phyloP scores from a whole-genome alignment of 2,113 vertebrate genomes.

The Micromys minutus region DNA sequence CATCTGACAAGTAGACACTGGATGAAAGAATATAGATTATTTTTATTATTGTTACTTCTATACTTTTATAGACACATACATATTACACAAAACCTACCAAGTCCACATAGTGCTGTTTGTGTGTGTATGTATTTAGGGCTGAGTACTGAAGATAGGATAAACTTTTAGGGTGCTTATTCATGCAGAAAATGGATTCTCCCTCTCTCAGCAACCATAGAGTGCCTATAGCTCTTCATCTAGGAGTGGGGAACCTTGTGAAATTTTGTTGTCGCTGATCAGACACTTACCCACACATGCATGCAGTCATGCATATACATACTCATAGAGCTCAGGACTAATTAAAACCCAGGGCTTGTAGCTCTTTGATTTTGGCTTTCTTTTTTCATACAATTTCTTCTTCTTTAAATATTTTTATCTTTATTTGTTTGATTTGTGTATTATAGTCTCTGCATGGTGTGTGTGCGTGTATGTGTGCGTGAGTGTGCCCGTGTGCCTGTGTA shows the following conservation, averaged over 20 bases:
- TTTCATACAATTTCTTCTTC: not conserved
- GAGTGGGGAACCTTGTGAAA: too few species aligned
- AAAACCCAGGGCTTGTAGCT: accelerated
- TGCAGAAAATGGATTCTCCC: not conserved
- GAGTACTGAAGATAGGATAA: not conserved
- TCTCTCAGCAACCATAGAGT: not conserved
- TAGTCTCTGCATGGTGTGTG: not conserved
- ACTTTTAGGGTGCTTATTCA: not conserved
- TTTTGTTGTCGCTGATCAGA: not conserved
- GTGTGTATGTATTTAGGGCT: not conserved
- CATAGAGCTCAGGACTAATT: not conserved
- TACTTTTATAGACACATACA: not conserved
- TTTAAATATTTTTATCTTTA: not conserved
- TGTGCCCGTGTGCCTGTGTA: too few species aligned
- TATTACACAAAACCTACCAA: not conserved
- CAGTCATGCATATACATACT: not conserved
- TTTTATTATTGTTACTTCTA: not conserved
- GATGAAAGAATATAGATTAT: not conserved
- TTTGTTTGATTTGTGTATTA: not conserved
- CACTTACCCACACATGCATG: not conserved
- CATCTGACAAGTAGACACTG: not conserved
- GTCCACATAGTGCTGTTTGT: not conserved
- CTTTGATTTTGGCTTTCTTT: not conserved
- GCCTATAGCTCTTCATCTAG: not conserved
- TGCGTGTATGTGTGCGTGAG: not conserved